Conservation (phyloP, 2,888 invertebrate species). For the Amphimallon solstitiale region DNA sequence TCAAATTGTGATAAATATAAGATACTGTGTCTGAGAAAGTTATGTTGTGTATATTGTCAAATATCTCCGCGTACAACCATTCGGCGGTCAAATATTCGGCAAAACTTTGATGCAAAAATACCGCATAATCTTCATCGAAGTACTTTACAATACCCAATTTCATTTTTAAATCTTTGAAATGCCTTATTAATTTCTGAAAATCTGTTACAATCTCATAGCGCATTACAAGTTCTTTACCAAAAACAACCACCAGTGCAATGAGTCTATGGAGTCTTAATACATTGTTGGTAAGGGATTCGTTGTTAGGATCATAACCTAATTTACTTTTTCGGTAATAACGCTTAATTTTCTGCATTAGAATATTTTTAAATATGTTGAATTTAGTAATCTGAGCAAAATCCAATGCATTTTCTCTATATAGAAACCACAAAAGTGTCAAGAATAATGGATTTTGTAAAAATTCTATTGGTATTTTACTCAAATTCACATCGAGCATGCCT, state of each 20-base stretch:
- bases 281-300: neutral
- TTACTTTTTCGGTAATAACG: neutral
- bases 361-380: neutral
- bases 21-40: no score
- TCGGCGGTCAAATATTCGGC: slow-evolving; percentile 10
- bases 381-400: neutral
- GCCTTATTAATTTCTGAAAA: neutral
- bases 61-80: neutral
- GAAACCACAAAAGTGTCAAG: neutral
- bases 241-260: neutral
- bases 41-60: no score
- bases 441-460: slow-evolving; percentile 1
- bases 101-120: slow-evolving; percentile 16
- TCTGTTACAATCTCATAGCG: neutral
- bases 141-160: neutral
- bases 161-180: neutral
- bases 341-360: slow-evolving; percentile 4
- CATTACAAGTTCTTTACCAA: neutral
- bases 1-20: no score
- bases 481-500: neutral
- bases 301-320: neutral
- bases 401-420: neutral
- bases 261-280: slow-evolving; percentile 3
- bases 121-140: neutral
- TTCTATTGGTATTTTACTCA: neutral